Base-by-base conservation (phyloP, 2,797 vertebrate genomes). In the Sebastes minor region DNA sequence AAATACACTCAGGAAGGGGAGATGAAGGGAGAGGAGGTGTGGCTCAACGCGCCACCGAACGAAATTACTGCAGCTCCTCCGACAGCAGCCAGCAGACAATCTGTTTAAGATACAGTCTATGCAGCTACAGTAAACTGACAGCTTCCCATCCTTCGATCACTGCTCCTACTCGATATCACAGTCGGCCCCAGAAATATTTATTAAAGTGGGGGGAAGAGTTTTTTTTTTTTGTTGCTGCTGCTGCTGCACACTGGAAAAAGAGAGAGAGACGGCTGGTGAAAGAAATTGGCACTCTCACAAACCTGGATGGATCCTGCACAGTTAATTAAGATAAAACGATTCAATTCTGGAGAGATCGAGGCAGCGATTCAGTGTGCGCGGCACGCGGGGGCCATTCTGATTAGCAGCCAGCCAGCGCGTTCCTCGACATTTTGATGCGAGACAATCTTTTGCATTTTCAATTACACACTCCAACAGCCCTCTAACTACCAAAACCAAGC, bases 381-480 rank as follows among this genome's bases (percentile, higher is more conserved):
- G 86, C 91, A 91, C 83, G 82, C 78, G 85, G 85, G 80, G 85
- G 86, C 86, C 84, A 77, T 88, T 94, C 90, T 94, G 94, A 95
- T 96, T 95, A 95, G 93, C 88, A 94, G 90, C 94, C 93, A 93
- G 90, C 86, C 86, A 87, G 86, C 74, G 86, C 83, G 79, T 94
- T 95, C 92, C 91, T 84, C 84, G 87, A 95, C 93, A 95, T 94
- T 95, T 91, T 93, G 92, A 95, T 93, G 93, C 92, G 79, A 93
- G 93, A 94, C 93, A 95, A 95, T 94, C 94, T 95, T 94, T 92
- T 88, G 91, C 93, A 90, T 95, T 96, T 96, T 96, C 95, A 96
- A 96, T 96, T 96, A 96, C 95, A 96, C 94, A 96, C 95, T 94
- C 93, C 93, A 96, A 94, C 95, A 95, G 89, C 89, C 92, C 93